These are phyloP conservation scores for Cheilosia variabilis DNA, from an alignment of 2,888 invertebrate genomes.

Conservation along the genomic window DNA sequence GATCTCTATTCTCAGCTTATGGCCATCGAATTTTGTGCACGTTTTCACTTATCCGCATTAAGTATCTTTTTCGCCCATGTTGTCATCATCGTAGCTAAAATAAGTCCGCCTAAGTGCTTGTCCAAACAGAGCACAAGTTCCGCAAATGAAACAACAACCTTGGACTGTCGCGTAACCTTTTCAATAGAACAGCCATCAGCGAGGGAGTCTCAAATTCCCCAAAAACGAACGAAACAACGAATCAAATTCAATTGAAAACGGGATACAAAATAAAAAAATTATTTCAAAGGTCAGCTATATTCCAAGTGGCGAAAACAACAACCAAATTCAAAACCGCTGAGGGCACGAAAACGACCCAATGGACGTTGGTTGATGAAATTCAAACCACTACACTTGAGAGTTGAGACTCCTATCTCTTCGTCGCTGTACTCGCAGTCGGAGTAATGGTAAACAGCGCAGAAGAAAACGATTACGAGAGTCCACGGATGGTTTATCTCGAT, in stretches of 20 bases:
- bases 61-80: neutral
- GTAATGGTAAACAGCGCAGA: no score
- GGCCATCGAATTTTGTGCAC: neutral
- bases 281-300: conserved; percentile 16
- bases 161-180: neutral
- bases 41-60: neutral
- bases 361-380: no score
- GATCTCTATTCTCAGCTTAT: no score
- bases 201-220: no score
- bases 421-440: no score
- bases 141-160: conserved; percentile 13
- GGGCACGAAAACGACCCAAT: no score
- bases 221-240: neutral
- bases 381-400: no score
- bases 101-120: conserved; percentile 11
- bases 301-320: neutral
- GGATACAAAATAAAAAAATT: neutral
- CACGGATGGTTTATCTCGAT: no score
- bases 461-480: no score
- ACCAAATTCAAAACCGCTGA: conserved; percentile 1
- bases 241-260: conserved; percentile 29
- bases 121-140: conserved; percentile 5
- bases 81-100: conserved; percentile 9
- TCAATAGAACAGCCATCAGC: no score
- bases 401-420: no score